Evolutionary conservation across 1,140 invertebrate species (phyloP).

Genomic region (Drosophila kepulauana): DNA sequence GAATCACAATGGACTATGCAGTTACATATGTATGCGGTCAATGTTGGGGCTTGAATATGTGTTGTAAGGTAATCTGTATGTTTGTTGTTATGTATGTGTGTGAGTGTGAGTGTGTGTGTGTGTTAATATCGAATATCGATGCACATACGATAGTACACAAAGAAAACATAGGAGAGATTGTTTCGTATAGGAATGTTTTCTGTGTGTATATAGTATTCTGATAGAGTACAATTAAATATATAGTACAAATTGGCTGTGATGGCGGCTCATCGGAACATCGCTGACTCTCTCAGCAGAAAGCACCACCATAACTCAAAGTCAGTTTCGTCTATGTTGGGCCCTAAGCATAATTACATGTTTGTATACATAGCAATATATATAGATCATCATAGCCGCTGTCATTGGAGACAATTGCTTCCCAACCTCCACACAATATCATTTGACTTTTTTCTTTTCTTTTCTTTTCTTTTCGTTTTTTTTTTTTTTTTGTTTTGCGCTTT

Average conservation of each 20-base stretch:
- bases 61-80: neutral
- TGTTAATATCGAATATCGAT: slow-evolving; percentile 58
- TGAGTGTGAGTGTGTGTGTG: slow-evolving; percentile 29
- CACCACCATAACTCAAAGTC: slow-evolving; percentile 85
- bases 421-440: slow-evolving; percentile 32
- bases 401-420: slow-evolving; percentile 19
- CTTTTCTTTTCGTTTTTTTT: slow-evolving; percentile 19
- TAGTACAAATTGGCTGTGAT: slow-evolving; percentile 45
- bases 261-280: slow-evolving; percentile 68
- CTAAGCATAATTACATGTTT: slow-evolving; percentile 57
- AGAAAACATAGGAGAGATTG: slow-evolving; percentile 58
- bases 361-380: neutral
- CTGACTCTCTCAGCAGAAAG: slow-evolving; percentile 83
- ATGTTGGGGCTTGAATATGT: neutral
- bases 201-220: slow-evolving; percentile 68
- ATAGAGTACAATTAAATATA: slow-evolving; percentile 38
- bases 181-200: slow-evolving; percentile 47
- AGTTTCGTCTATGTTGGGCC: slow-evolving; percentile 81
- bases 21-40: slow-evolving; percentile 6
- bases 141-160: slow-evolving; percentile 71
- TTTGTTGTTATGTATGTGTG: slow-evolving; percentile 10
- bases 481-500: neutral
- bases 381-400: slow-evolving; percentile 18
- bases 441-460: slow-evolving; percentile 17
- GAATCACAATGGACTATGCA: neutral